These are phyloP conservation scores for Mesaphorura yosii DNA, from an alignment of 1,140 invertebrate genomes.

Conservation along the genomic window DNA sequence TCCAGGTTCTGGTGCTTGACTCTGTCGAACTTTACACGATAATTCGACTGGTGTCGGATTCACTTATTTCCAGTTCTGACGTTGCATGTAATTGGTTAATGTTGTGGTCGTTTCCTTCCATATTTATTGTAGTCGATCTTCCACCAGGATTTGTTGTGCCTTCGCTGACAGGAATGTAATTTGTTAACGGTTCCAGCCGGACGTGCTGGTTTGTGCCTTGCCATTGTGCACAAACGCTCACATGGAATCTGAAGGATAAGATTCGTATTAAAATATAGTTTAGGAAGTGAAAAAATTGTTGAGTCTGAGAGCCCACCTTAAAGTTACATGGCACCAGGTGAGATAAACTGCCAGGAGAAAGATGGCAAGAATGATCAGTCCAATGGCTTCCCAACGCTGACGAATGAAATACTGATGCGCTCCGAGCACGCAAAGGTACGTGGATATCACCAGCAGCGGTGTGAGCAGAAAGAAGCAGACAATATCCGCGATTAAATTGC, in stretches of 20 bases:
- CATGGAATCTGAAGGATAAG: conserved; percentile 23
- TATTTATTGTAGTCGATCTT: background rate
- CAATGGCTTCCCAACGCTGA: conserved; percentile 41
- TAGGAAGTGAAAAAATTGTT: background rate
- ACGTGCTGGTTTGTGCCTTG: conserved; percentile 22
- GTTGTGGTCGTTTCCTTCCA: background rate
- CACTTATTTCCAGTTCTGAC: background rate
- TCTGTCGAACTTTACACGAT: background rate
- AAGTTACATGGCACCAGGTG: conserved; percentile 37
- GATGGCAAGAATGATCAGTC: conserved; percentile 37
- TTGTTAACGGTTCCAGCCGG: no score
- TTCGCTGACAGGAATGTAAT: no score
- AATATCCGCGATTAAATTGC: conserved; percentile 40
- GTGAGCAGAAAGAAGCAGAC: conserved; percentile 44
- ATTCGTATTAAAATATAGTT: conserved; percentile 1
- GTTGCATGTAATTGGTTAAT: background rate
- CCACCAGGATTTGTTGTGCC: background rate
- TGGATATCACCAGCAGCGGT: conserved; percentile 41
- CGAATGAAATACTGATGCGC: conserved; percentile 36
- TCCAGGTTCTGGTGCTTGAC: background rate
- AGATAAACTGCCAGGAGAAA: conserved; percentile 37
- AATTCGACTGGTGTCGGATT: background rate
- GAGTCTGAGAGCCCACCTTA: conserved; percentile 32
- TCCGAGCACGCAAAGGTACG: conserved; percentile 43
- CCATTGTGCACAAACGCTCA: conserved; percentile 24